Evolutionary conservation across 2,888 invertebrate genomes (phyloP), one percentile per base, ranked within the genome.

Genomic region (Drosophila kuntzei): DNA sequence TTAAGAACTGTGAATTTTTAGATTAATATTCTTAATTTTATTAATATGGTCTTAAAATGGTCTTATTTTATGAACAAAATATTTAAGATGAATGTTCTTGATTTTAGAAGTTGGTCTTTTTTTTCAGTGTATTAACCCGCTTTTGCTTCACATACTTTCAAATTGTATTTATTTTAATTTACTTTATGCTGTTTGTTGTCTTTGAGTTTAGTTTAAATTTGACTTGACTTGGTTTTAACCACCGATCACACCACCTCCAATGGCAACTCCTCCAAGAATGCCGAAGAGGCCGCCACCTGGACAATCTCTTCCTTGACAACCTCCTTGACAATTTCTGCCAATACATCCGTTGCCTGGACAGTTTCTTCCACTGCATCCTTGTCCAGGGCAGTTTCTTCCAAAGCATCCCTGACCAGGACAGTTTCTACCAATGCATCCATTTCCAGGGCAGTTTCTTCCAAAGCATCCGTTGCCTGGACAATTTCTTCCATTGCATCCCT

Each of bases 101-200:
- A n/a, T n/a, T n/a, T n/a, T n/a, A n/a, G n/a, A n/a, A n/a, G n/a
- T n/a, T n/a, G n/a, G n/a, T n/a, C n/a, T n/a, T n/a, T n/a, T n/a
- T n/a, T n/a, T n/a, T n/a, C n/a, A n/a, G n/a, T n/a, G 32, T 60
- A 47, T 75, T 59, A 69, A 77, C 66, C 71, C 70, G 58, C 54
- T 63, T 57, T 44, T 68, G 58, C 69, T 49, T 60, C 57, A 60
- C 37, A 65, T 71, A 60, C 39, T 66, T 80, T 65, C 66, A 63
- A 64, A 60, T 61, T n/a, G 9, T 27, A 7, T 41, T 50, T 29
- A 1, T 25, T 18, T 18, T n/a, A n/a, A n/a, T 57, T 60, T 43
- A 44, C 20, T 36, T 14, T n/a, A 16, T 18, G 37, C 34, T 22
- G 51, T 25, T 53, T 43, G 27, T 39, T 53, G 39, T 39, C 18